Evolutionary conservation across 2,888 invertebrate species (phyloP), one percentile per base, ranked within the genome.

Genomic region (Drosophila sordidula): DNA sequence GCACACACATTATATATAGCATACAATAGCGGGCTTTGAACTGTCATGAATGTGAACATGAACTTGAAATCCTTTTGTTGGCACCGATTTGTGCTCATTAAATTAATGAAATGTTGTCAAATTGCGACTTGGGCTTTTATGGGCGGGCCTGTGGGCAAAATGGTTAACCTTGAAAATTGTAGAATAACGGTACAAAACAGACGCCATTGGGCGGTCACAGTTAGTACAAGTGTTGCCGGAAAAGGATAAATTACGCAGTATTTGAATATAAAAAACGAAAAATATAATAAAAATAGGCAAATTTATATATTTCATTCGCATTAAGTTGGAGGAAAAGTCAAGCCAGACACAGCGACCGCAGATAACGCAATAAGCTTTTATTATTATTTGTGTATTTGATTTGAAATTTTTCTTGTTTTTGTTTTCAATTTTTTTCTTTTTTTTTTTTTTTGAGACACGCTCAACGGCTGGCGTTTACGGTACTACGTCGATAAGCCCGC

Each of bases 1-100:
- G 22, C 29, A 38, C 41, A 36, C 41, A n/a, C 45, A 32, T 14
- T 26, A 44, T 56, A 64, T 14, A 26, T 83, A 83, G 89, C 89
- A 88, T 87, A 88, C 82, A 82, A 82, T 51, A 67, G 71, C 57
- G 84, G 69, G 80, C 78, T 41, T 26, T 25, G 64, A 47, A 39
- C 52, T 79, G 74, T 71, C 78, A 63, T 54, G 70, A 59, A 72
- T 65, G 51, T 75, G 88, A 70, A 75, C 61, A 65, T 80, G 78
- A 78, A 78, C 74, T 78, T 71, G 80, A 82, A 83, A 89, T 89
- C 78, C 83, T 87, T 77, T 89, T 83, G 89, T 82, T 66, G 57
- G 36, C 11, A 36, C 46, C 77, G 41, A 55, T 62, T 72, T 65
- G 59, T 65, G 59, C 81, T 83, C 83, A 84, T 83, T 83, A 83